phyloP scores from a whole-genome alignment of 2,797 vertebrate species.

The Heterohyrax brucei region DNA sequence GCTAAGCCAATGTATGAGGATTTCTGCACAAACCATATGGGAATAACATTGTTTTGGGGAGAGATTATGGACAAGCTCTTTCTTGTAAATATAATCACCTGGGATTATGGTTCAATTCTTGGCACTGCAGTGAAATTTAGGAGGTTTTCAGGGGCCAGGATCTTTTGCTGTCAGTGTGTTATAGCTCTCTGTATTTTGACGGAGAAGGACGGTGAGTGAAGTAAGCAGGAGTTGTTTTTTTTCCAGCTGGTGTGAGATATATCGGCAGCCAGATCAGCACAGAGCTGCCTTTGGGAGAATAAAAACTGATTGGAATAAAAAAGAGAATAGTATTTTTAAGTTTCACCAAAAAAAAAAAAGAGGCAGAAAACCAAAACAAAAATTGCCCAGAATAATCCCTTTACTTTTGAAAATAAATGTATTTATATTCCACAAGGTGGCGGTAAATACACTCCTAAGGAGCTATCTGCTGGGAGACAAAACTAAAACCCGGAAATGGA shows the following conservation, averaged over 20 bases:
- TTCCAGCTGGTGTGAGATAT: neutral
- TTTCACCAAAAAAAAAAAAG: too few relatives aligned
- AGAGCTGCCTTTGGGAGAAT: constrained; percentile 22
- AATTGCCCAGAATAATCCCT: neutral
- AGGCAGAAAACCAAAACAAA: neutral
- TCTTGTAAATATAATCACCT: constrained; percentile 87
- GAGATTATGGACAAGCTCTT: constrained; percentile 68
- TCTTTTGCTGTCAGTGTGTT: constrained; percentile 26
- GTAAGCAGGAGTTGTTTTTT: neutral
- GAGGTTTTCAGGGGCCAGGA: constrained; percentile 66
- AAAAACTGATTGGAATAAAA: neutral
- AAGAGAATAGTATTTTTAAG: neutral
- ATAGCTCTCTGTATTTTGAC: neutral
- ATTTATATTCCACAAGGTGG: constrained; percentile 83
- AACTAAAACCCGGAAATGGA: neutral
- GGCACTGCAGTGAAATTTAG: constrained; percentile 63
- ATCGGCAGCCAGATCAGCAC: neutral
- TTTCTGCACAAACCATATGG: constrained; percentile 45
- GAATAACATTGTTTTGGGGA: constrained; percentile 71
- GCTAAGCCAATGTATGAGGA: neutral
- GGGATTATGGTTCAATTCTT: constrained; percentile 84
- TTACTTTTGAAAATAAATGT: neutral
- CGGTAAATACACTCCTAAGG: constrained; percentile 75
- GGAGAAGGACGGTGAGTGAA: neutral
- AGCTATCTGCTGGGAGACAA: neutral